Conservation (phyloP, 2,888 invertebrate species). For the Cepaea hortensis region DNA sequence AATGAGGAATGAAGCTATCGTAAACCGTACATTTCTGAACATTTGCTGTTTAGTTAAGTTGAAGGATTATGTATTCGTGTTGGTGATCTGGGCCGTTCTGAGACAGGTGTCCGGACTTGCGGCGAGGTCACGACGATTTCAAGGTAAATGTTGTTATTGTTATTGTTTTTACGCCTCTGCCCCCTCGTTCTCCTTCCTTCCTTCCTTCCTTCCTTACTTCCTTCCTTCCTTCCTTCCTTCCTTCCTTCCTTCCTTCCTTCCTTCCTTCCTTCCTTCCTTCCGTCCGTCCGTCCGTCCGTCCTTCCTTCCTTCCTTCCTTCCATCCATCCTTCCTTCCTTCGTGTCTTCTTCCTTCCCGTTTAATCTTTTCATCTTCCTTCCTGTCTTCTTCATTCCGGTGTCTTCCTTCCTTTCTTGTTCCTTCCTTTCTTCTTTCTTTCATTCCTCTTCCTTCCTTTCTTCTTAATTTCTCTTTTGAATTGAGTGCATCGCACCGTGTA, state of each 20-base stretch:
- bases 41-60: no score
- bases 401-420: not conserved
- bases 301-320: conserved; percentile 1
- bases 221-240: not conserved
- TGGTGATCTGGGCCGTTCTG: no score
- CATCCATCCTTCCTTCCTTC: conserved; percentile 18
- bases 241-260: conserved; percentile 1
- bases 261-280: conserved; percentile 20
- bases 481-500: no score
- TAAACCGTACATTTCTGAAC: no score
- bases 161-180: no score
- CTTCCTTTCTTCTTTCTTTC: not conserved
- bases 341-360: not conserved
- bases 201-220: no score
- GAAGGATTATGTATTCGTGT: no score
- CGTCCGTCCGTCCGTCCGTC: not conserved
- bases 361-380: not conserved
- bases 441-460: not conserved
- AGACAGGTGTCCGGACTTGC: no score
- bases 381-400: not conserved
- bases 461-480: not conserved
- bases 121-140: no score
- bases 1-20: no score
- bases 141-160: no score
- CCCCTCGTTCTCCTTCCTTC: no score